Evolutionary conservation across 2,113 vertebrate genomes (phyloP).

Genomic region (Peucedramus taeniatus): DNA sequence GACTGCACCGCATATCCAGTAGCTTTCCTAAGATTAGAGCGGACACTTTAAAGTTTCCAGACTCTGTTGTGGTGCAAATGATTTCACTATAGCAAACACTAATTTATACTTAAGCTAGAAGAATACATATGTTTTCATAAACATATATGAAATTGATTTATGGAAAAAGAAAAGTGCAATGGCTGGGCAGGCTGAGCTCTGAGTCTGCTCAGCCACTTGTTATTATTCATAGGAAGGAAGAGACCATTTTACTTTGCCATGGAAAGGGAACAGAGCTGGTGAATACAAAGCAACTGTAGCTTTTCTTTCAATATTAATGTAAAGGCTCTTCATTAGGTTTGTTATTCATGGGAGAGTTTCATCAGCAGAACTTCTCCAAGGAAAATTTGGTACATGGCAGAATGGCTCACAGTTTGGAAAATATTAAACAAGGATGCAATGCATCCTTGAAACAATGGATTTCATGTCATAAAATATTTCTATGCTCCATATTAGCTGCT

Average conservation of each 20-base stretch:
- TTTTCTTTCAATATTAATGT: background rate
- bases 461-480: background rate
- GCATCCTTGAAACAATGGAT: too few relatives aligned
- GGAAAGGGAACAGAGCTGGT: background rate
- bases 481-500: accelerated
- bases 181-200: background rate
- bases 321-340: background rate
- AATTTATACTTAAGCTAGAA: background rate
- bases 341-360: background rate
- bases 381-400: background rate
- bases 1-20: background rate
- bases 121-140: background rate
- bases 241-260: background rate
- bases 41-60: background rate
- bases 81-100: background rate
- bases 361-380: background rate
- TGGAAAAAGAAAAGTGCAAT: background rate
- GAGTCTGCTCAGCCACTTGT: background rate
- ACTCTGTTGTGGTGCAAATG: background rate
- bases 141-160: background rate
- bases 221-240: background rate
- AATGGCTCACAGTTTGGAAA: background rate
- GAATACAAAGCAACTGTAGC: background rate
- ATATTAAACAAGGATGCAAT: background rate
- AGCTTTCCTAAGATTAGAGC: background rate